Evolutionary conservation across 2,113 vertebrate species (phyloP).

Genomic region (Cryptotis parvus): DNA sequence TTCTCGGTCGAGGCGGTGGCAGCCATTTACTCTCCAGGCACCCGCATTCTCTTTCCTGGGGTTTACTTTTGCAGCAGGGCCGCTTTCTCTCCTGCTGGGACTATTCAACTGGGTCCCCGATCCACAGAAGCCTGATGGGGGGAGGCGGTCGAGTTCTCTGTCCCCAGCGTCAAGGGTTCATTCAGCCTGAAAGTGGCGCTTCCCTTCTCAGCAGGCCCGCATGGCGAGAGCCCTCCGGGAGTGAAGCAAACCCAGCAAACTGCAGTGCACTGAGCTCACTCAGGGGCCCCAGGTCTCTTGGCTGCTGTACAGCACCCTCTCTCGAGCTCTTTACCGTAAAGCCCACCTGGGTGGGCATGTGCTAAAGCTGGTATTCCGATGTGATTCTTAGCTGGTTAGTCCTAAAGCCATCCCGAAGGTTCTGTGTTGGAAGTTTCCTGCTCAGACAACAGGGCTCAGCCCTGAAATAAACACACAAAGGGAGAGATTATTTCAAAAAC

Average conservation of each 20-base stretch:
- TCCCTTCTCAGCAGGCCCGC: not conserved
- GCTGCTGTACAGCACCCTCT: not conserved
- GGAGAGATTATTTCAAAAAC: slow-evolving; percentile 69
- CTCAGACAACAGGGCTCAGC: slow-evolving; percentile 35
- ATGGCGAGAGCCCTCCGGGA: not conserved
- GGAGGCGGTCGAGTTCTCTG: not conserved
- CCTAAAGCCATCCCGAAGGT: slow-evolving; percentile 32
- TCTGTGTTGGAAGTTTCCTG: slow-evolving; percentile 36
- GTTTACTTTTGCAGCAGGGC: not conserved
- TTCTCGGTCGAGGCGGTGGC: slow-evolving; percentile 37
- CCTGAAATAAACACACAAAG: slow-evolving; percentile 68
- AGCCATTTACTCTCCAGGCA: slow-evolving; percentile 78
- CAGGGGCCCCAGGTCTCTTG: not conserved
- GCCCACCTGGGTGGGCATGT: not conserved
- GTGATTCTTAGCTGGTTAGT: not conserved
- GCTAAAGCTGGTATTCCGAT: not conserved
- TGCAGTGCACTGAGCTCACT: not conserved
- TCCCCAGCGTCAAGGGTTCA: not conserved
- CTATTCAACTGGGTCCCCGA: accelerated
- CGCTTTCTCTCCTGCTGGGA: not conserved
- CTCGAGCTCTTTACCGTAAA: not conserved
- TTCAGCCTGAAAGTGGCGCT: slow-evolving; percentile 32
- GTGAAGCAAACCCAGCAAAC: not conserved
- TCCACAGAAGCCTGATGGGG: not conserved
- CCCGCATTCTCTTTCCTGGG: slow-evolving; percentile 35